Evolutionary conservation across 2,888 invertebrate genomes (phyloP), one percentile per base, ranked within the genome.

Genomic region (Lithophane leautieri): DNA sequence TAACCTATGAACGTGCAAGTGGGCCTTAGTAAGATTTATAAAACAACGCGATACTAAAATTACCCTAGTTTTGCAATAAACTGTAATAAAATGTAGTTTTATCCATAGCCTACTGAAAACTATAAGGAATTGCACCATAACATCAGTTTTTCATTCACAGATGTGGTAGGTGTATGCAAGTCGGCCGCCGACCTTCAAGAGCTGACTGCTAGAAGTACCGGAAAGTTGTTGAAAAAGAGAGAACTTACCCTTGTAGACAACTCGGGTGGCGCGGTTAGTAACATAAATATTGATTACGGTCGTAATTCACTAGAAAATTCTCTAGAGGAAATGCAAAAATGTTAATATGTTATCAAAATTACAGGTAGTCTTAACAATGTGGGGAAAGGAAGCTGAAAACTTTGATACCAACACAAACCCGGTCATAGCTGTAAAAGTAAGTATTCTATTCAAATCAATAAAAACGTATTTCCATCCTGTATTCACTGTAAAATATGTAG

Each of bases 161-260:
- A 99, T 97, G 97, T 99, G 1, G 97, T 99, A 92, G 99, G 99
- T 19, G 97, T 99, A 16, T 98, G 98, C 88, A 98, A 98, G 91
- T 96, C 96, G 14, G 97, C 97, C 0, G 95, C 97, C 0, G 99
- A 99, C 76, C 78, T 99, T 1, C 97, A 97, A 88, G 97, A 97
- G 4, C 96, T 99, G 40, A 97, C 97, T 4, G 97, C 98, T 0
- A 97, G 97, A 87, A 97, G 97, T 71, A 97, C 98, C 0, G 98
- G 98, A 75, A 98, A 97, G 89, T 98, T 99, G 92, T 95, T 99
- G 71, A 98, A 97, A 88, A 99, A 99, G 92, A 97, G 99, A 73
- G 99, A 99, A 84, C 89, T 99, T 8, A 97, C 97, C 6, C 92
- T 99, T 8, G 98, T 99, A 0, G 99, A 99, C 94, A 97, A 98